phyloP scores from a whole-genome alignment of 64 coral and sea anemone genomes.

The Astreopora myriophthalma region DNA sequence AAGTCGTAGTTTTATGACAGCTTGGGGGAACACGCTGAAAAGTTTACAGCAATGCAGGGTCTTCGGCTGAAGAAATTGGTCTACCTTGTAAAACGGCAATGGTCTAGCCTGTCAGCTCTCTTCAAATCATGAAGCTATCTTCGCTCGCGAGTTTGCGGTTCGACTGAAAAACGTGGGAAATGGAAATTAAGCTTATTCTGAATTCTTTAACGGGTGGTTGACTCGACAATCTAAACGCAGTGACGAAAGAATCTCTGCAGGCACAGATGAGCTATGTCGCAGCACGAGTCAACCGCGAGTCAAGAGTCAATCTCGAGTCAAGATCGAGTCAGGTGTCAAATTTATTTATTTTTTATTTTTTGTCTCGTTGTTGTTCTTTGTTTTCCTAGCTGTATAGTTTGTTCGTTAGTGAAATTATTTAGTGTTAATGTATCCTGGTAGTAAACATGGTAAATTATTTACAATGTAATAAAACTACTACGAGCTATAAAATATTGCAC shows the following conservation, averaged over 20 bases:
- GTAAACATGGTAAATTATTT: not conserved
- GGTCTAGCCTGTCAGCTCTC: not conserved
- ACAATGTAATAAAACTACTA: not conserved
- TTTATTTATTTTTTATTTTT: no score
- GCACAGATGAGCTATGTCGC: no score
- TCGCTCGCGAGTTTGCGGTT: not conserved
- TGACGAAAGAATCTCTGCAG: not conserved
- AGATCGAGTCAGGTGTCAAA: no score
- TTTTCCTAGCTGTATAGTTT: no score
- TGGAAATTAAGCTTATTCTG: conserved; percentile 32
- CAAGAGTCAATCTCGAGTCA: no score
- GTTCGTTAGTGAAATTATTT: no score
- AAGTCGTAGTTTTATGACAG: no score
- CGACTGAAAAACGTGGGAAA: not conserved
- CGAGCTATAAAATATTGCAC: not conserved
- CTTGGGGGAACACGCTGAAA: no score
- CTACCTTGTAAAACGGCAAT: not conserved
- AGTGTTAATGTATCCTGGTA: no score
- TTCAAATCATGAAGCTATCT: not conserved
- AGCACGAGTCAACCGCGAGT: no score
- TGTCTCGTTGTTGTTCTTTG: no score
- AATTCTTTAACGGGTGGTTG: not conserved
- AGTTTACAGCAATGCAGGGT: no score
- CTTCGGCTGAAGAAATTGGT: not conserved
- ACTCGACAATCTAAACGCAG: not conserved